phyloP scores from a whole-genome alignment of 2,113 vertebrate species.

The Heterochromis multidens region DNA sequence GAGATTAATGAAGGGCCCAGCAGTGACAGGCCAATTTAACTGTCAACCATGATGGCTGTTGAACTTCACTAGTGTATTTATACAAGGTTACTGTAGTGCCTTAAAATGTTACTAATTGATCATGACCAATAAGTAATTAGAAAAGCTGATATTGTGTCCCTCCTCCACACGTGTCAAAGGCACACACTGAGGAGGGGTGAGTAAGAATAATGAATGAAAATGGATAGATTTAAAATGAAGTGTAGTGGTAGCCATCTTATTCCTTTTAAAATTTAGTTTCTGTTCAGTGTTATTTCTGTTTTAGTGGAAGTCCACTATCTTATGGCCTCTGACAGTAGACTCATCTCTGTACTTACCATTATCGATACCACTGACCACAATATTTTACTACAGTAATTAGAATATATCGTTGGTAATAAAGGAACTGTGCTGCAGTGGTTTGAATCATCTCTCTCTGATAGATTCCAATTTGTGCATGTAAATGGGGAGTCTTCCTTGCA shows the following conservation, averaged over 20 bases:
- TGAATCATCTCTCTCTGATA: neutral
- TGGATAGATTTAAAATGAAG: neutral
- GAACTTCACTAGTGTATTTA: constrained; percentile 92
- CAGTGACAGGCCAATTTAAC: constrained; percentile 96
- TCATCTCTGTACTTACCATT: neutral
- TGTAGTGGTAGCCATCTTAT: neutral
- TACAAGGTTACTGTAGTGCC: constrained; percentile 80
- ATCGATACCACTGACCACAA: too few relatives aligned
- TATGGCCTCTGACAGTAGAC: neutral
- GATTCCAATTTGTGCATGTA: neutral
- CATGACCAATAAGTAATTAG: constrained; percentile 90
- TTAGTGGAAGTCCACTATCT: neutral
- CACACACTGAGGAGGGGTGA: neutral
- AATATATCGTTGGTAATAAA: neutral
- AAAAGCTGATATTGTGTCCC: constrained; percentile 59
- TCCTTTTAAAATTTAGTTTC: neutral
- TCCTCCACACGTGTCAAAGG: constrained; percentile 48
- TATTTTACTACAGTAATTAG: too few relatives aligned
- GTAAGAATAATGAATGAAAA: neutral
- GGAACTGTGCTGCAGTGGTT: neutral
- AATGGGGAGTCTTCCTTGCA: neutral
- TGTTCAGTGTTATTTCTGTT: neutral
- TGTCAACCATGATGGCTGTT: constrained; percentile 91
- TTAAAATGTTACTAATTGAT: constrained; percentile 91
- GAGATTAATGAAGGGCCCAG: constrained; percentile 95